Evolutionary conservation across 2,888 invertebrate species (phyloP).

Genomic region (Sericinus montela): DNA sequence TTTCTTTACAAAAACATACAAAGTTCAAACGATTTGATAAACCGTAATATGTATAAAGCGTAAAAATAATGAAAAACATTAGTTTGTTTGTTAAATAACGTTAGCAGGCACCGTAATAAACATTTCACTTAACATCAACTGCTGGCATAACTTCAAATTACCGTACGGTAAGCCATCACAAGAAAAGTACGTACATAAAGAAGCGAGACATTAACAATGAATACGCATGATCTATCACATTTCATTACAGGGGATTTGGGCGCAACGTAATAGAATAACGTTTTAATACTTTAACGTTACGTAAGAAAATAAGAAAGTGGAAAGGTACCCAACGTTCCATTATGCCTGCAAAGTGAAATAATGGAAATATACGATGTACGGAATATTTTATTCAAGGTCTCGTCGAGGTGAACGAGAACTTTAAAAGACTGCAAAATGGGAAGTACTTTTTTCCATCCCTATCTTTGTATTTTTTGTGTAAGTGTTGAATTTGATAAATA

Average conservation of each 20-base stretch:
- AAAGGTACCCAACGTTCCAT: conserved; percentile 10
- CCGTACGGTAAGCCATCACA: not conserved
- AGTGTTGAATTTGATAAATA: conserved; percentile 16
- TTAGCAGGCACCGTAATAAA: too few species aligned
- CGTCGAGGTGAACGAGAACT: not conserved
- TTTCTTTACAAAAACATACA: too few species aligned
- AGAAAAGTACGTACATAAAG: too few species aligned
- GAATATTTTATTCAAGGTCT: conserved; percentile 6
- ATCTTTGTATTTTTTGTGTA: conserved; percentile 5
- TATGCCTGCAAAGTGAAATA: conserved; percentile 16
- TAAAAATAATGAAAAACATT: too few species aligned
- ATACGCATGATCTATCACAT: conserved; percentile 7
- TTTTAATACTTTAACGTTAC: conserved; percentile 14
- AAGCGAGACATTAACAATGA: not conserved
- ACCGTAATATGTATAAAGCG: too few species aligned
- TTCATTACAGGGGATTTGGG: not conserved
- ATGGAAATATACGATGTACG: conserved; percentile 15
- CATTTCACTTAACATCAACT: too few species aligned
- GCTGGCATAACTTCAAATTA: too few species aligned
- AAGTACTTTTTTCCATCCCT: too few species aligned
- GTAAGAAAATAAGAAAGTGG: conserved; percentile 5
- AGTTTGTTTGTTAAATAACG: too few species aligned
- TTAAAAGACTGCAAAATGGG: not conserved
- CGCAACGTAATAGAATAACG: conserved; percentile 3
- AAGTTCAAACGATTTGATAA: too few species aligned